Evolutionary conservation across 1,140 invertebrate species (phyloP).

Genomic region (Matsumurasca onukii): DNA sequence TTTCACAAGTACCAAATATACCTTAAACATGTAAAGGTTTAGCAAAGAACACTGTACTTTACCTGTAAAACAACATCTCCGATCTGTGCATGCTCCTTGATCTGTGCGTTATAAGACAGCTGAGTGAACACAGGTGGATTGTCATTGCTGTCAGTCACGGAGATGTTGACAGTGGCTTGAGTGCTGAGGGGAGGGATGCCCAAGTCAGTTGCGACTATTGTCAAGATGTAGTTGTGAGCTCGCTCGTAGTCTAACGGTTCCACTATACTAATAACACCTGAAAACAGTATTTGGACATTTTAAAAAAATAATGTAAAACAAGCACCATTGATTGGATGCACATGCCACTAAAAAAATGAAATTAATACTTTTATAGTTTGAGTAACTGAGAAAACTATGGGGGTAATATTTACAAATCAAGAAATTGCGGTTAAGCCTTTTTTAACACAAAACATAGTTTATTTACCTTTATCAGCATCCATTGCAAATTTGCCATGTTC

Average conservation of each 20-base stretch:
- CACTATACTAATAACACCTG: conserved; percentile 70
- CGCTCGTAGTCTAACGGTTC: conserved; percentile 84
- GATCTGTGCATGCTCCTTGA: conserved; percentile 74
- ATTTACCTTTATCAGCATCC: conserved; percentile 57
- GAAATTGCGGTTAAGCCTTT: no score
- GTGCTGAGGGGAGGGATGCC: conserved; percentile 83
- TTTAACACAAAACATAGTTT: no score
- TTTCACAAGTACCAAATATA: no score
- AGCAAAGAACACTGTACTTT: conserved; percentile 36
- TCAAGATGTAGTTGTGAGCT: conserved; percentile 82
- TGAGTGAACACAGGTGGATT: conserved; percentile 84
- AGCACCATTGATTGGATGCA: not conserved
- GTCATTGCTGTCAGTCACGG: conserved; percentile 86
- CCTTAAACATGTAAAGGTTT: not conserved
- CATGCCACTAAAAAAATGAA: conserved; percentile 9
- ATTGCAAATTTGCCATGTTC: conserved; percentile 84
- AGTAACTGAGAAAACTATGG: not conserved
- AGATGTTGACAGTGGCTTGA: conserved; percentile 84
- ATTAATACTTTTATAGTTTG: not conserved
- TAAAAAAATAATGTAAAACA: not conserved
- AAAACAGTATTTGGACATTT: conserved; percentile 25
- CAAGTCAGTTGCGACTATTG: conserved; percentile 86
- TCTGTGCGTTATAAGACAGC: conserved; percentile 71
- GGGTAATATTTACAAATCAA: no score
- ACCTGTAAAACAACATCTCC: conserved; percentile 72